Evolutionary conservation across 2,888 invertebrate genomes (phyloP), one percentile per base, ranked within the genome.

Genomic region (Dilophus febrilis): DNA sequence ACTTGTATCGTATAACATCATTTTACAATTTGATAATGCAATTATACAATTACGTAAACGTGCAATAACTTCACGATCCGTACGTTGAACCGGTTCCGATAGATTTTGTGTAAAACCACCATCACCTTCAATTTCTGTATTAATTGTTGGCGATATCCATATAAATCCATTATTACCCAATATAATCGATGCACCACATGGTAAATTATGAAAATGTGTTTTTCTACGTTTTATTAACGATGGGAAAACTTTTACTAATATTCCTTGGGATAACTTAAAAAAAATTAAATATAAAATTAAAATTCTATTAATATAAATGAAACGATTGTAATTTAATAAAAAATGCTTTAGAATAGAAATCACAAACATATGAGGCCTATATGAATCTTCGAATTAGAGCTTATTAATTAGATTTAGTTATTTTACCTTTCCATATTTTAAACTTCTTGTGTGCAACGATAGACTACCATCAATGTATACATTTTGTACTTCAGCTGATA

Each of bases 401-500:
- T n/a, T n/a, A n/a, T n/a, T n/a, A n/a, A n/a, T n/a, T n/a, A n/a
- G n/a, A n/a, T n/a, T n/a, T n/a, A n/a, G n/a, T n/a, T n/a, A n/a
- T n/a, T 6, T 22, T 59, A 87, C 79, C 70, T 97, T 98, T 42
- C 97, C 97, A 68, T 97, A 98, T 56, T 91, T 92, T 42, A 94
- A 71, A 63, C 90, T 94, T 56, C 98, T 75, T 0, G 97, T 95
- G 55, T 98, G 95, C 12, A 98, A 63, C 0, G 91, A 87, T 14
- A 98, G 64, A 1, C 87, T 77, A 2, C 97, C 94, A 64, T 98
- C 97, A 38, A 78, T 73, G 56, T 78, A 87, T 5, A 92, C 74
- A 56, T 80, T 87, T 57, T 97, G 94, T 1, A 98, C 95, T 68
- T 98, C 95, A 5, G 95, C 97, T 64, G 92, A 92, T 44, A 98